A percentile compares a stretch with the other conserved stretches of the same genome.
phyloP scores from a whole-genome alignment of 1,140 invertebrate species.

The Steinernema feltiae region DNA sequence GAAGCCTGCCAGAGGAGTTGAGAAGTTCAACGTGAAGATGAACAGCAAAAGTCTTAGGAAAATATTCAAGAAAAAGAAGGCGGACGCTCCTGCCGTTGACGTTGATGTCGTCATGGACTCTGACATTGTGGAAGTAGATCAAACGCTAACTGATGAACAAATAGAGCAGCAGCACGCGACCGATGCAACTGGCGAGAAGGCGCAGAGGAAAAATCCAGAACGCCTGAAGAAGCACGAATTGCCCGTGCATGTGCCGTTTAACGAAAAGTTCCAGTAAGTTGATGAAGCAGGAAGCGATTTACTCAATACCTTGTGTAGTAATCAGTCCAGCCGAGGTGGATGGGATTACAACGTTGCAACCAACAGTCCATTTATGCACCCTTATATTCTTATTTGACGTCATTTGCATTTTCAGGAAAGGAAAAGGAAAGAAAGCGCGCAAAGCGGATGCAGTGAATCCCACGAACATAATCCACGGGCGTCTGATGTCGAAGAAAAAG shows the following conservation, averaged over 20 bases:
- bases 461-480: slow-evolving; percentile 20
- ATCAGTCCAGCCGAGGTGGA: no score
- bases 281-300: no score
- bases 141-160: neutral
- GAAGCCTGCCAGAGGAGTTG: neutral
- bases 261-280: slow-evolving; percentile 14
- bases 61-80: neutral
- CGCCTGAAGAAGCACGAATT: neutral
- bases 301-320: neutral
- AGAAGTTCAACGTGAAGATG: slow-evolving; percentile 3
- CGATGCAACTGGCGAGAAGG: neutral
- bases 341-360: no score
- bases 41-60: neutral
- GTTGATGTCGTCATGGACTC: neutral
- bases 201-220: slow-evolving; percentile 6
- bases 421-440: slow-evolving; percentile 12
- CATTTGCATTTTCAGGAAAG: slow-evolving; percentile 11
- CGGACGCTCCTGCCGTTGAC: neutral
- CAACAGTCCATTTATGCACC: no score
- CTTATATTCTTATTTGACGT: no score
- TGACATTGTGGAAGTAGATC: neutral
- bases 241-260: slow-evolving; percentile 10
- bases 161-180: neutral
- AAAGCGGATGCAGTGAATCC: neutral
- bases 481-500: slow-evolving; percentile 23